Base-by-base conservation (phyloP, 92 coral and sea anemone species). In the Zoanthus gigantus region DNA sequence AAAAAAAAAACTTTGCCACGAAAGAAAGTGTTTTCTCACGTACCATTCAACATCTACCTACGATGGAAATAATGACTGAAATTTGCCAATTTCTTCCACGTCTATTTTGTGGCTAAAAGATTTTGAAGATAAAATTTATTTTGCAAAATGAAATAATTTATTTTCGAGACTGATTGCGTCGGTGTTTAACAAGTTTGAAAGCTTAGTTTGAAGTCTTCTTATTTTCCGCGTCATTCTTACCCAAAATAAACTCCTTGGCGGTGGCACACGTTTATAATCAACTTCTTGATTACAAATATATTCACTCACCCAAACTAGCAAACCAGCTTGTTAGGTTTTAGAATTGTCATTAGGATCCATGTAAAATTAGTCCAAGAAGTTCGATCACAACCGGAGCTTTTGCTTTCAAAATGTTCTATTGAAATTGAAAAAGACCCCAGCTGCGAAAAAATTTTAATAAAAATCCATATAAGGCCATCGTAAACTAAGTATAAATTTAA, bases 381-480 rank as follows among this genome's bases (percentile, higher is more conserved):
- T 17, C 17, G 48, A 45, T 45, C 42, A 32, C 52, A 54, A 77
- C 42, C 42, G 42, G n/a, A 72, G 50, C 32, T 34, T 17, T 72
- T 30, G 45, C 42, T 72, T 72, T 32, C 57, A 52, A 77, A 37
- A 77, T 50, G 8, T 77, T 29, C 82, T 28, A 54, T 50, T 54
- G 57, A n/a, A 29, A 50, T 77, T 50, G 34, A 45, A 54, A 53
- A 77, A 42, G 63, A 45, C 9, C 67, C 82, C 82, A 50, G 82
- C 82, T 77, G 82, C 17, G 82, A 77, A 37, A 77, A 45, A 77
- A 18, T 53, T 48, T 77, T 54, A 77, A 28, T 32, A 8, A 30
- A 57, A 77, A 54, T 0, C 82, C 68, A 28, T 28, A 77, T 77
- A 53, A 53, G 82, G 82, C 1, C 65, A 76, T 52, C n/a, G 12